Evolutionary conservation across 2,888 invertebrate genomes (phyloP), one percentile per base, ranked within the genome.

Genomic region (Galerucella calmariensis): DNA sequence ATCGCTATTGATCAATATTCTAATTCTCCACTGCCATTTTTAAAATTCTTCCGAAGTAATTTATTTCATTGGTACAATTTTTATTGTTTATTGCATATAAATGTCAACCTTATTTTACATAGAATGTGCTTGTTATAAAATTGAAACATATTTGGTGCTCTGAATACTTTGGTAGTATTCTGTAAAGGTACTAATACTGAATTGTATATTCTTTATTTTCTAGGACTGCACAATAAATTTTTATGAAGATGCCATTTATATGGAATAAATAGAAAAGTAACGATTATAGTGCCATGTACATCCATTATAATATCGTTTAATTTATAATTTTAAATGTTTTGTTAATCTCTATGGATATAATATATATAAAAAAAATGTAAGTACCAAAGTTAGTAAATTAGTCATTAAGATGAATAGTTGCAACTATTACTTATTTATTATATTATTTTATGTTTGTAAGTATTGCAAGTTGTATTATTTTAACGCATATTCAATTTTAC

Each of bases 211-310:
- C 51, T 69, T 75, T 76, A 66, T 76, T 71, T 76, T 76, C 71
- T 76, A 76, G 76, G 76, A 69, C 69, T 76, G 58, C 76, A 76
- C 67, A 69, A 73, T 75, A 75, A 75, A 75, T 76, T 76, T 76
- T 72, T 74, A 74, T 69, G 76, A 76, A 74, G 76, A 76, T 59
- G 61, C 74, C 74, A 74, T 73, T 72, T 72, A 72, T 72, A 72
- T 72, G 72, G 72, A 72, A 72, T 72, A 72, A 72, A 72, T 72
- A 72, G 59, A 72, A 66, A 44, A 44, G 58, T 72, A 66, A 67
- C 58, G 20, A 24, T 72, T 58, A 66, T 72, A 59, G 59, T 58
- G 53, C 71, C 71, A 24, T 71, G 71, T 72, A 72, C 72, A 59
- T 72, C 72, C 66, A 72, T 72, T 53, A 66, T 27, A 16, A 59